phyloP scores from a whole-genome alignment of 2,113 vertebrate species.

The Peromyscus polionotus region DNA sequence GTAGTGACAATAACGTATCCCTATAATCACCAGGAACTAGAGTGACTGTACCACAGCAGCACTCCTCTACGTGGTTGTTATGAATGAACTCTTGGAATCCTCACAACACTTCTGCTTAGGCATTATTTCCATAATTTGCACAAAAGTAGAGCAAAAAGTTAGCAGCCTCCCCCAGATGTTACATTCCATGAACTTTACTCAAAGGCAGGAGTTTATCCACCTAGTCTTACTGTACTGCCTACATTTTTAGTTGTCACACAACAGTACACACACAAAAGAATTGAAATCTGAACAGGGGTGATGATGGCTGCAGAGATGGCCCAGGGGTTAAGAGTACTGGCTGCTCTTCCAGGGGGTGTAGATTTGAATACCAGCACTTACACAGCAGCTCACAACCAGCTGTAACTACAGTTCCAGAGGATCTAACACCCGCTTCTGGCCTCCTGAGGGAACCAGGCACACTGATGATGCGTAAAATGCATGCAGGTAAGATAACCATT shows the following conservation, averaged over 20 bases:
- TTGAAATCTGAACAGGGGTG: not conserved
- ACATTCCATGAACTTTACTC: not conserved
- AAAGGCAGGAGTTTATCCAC: slow-evolving; percentile 58
- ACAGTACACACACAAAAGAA: slow-evolving; percentile 34
- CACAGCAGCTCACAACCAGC: too few relatives aligned
- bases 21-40: not conserved
- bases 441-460: not conserved
- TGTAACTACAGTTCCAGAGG: not conserved
- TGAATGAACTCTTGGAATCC: slow-evolving; percentile 55
- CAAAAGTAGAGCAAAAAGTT: slow-evolving; percentile 56
- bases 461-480: not conserved
- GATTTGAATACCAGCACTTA: not conserved
- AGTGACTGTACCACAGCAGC: not conserved
- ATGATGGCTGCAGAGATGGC: not conserved
- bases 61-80: slow-evolving; percentile 25
- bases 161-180: slow-evolving; percentile 52
- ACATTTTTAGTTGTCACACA: slow-evolving; percentile 12
- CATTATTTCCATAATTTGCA: slow-evolving; percentile 34
- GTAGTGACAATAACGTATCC: not conserved
- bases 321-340: not conserved
- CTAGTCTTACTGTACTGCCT: not conserved
- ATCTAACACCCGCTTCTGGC: not conserved
- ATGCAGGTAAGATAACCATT: not conserved
- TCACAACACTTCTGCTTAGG: not conserved
- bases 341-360: not conserved